Percentiles rank a stretch among this genome's conserved stretches.
These are phyloP conservation scores for Tyria jacobaeae DNA, from an alignment of 2,888 invertebrate genomes.

Conservation along the genomic window DNA sequence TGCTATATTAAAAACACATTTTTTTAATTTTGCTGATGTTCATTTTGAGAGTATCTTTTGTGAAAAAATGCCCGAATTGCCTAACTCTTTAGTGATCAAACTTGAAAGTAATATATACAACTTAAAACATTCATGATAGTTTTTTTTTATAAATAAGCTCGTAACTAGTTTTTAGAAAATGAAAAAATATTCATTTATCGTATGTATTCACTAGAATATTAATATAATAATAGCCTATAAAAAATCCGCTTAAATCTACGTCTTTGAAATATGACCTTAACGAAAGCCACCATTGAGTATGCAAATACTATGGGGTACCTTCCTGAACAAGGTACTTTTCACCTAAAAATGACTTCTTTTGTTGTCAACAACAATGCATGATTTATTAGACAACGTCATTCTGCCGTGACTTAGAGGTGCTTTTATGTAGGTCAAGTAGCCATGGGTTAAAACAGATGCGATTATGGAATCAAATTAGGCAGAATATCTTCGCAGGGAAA, in stretches of 20 bases:
- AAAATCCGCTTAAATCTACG: constrained; percentile 23
- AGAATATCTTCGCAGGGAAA: not conserved
- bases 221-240: constrained; percentile 11
- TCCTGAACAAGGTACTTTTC: constrained; percentile 73
- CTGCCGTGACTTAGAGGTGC: constrained; percentile 55
- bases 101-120: too few species aligned
- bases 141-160: not conserved
- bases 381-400: constrained; percentile 66
- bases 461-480: constrained; percentile 4
- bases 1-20: too few species aligned
- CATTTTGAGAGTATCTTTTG: too few species aligned
- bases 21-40: too few species aligned
- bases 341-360: constrained; percentile 82
- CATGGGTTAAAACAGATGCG: constrained; percentile 2
- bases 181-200: too few species aligned
- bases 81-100: too few species aligned
- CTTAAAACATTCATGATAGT: too few species aligned
- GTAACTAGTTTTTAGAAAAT: too few species aligned
- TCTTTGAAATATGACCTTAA: constrained; percentile 47
- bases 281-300: constrained; percentile 46
- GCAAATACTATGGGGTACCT: constrained; percentile 64
- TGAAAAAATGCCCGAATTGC: too few species aligned
- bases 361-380: constrained; percentile 78
- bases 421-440: constrained; percentile 29
- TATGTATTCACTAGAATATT: not conserved